These are phyloP conservation scores for Ericerus pela DNA, from an alignment of 1,140 invertebrate genomes.

Conservation along the genomic window DNA sequence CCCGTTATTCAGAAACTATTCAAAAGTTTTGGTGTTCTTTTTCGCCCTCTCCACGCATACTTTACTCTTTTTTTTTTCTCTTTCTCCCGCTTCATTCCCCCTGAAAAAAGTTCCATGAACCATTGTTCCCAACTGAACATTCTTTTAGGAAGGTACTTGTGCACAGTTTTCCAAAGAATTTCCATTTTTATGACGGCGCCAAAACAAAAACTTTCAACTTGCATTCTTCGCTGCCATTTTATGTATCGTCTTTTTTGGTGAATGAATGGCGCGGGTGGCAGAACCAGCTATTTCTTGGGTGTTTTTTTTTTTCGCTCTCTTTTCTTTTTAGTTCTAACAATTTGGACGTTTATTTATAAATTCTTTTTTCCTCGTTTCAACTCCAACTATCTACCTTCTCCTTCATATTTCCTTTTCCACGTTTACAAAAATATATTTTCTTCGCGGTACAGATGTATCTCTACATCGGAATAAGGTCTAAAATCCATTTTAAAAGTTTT, in stretches of 20 bases:
- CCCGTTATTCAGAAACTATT: too few relatives aligned
- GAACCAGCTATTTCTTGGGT: neutral
- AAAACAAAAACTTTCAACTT: conserved; percentile 11
- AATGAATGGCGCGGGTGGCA: neutral
- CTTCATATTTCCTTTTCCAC: neutral
- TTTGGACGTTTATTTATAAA: neutral
- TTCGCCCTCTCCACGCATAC: too few relatives aligned
- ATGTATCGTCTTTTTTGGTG: too few relatives aligned
- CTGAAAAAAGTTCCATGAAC: conserved; percentile 2
- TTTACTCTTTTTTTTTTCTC: too few relatives aligned
- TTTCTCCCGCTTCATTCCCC: too few relatives aligned
- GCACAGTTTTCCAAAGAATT: conserved; percentile 4
- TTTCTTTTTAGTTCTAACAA: neutral
- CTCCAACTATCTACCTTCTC: neutral
- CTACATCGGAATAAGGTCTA: neutral
- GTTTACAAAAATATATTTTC: neutral
- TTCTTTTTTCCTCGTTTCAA: neutral
- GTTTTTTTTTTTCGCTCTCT: neutral
- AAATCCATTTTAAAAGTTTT: conserved; percentile 9
- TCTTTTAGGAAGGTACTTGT: conserved; percentile 3
- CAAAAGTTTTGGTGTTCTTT: too few relatives aligned
- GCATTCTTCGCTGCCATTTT: too few relatives aligned
- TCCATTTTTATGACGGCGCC: conserved; percentile 11
- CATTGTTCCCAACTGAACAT: conserved; percentile 8
- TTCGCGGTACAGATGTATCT: neutral